phyloP scores from a whole-genome alignment of 1,140 invertebrate genomes.

The Amyelois transitella region DNA sequence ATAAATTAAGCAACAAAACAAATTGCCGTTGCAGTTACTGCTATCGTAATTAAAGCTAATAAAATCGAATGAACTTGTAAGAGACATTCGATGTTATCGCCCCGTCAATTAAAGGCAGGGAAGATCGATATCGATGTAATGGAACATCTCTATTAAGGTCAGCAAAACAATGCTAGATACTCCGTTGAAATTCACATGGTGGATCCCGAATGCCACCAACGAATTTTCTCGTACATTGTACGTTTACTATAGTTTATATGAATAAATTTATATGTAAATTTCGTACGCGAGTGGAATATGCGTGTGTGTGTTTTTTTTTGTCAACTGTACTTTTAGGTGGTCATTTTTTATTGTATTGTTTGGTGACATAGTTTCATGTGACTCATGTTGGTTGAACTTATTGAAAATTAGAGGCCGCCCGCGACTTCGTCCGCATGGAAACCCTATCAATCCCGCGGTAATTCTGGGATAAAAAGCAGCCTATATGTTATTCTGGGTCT shows the following conservation, averaged over 20 bases:
- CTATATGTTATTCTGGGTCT: no score
- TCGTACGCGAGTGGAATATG: background rate
- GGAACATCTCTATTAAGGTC: conserved; percentile 6
- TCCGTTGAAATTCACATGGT: conserved; percentile 8
- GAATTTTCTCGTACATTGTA: background rate
- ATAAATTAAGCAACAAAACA: background rate
- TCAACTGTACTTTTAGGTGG: background rate
- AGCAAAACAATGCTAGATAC: conserved; percentile 6
- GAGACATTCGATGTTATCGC: background rate
- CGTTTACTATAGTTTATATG: conserved; percentile 2
- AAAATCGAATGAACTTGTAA: background rate
- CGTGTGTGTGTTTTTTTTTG: background rate
- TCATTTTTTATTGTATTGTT: background rate
- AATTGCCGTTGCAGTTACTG: background rate
- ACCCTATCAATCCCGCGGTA: no score
- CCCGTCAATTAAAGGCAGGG: background rate
- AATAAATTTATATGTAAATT: conserved; percentile 9
- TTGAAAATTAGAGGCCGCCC: no score
- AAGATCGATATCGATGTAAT: conserved; percentile 4
- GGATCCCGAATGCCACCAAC: conserved; percentile 2
- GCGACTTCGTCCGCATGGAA: no score
- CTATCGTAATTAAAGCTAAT: background rate
- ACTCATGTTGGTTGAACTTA: no score
- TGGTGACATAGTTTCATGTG: background rate
- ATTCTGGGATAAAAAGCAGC: no score